Evolutionary conservation across 1,140 invertebrate species (phyloP).

Genomic region (Amyelois transitella): DNA sequence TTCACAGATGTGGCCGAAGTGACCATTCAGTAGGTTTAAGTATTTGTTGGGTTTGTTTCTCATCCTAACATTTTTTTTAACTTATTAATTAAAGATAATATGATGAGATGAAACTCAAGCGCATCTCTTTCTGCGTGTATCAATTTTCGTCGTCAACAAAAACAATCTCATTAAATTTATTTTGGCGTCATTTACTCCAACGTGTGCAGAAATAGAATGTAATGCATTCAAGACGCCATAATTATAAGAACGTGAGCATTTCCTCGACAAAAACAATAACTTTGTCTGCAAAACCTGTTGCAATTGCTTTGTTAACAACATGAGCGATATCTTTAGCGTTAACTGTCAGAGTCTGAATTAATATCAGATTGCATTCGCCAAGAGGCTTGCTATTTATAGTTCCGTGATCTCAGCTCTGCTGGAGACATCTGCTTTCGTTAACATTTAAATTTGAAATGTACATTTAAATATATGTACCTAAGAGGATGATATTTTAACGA

Average conservation of each 20-base stretch:
- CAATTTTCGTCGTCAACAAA: too few relatives aligned
- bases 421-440: background rate
- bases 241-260: background rate
- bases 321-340: background rate
- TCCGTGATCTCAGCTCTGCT: background rate
- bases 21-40: too few relatives aligned
- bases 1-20: too few relatives aligned
- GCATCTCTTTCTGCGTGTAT: too few relatives aligned
- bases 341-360: background rate
- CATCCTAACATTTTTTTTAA: too few relatives aligned
- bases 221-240: background rate
- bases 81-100: too few relatives aligned
- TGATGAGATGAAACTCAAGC: too few relatives aligned
- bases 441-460: background rate
- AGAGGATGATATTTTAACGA: background rate
- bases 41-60: too few relatives aligned
- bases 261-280: background rate
- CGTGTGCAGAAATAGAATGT: background rate
- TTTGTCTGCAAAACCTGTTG: background rate
- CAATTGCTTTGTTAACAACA: background rate
- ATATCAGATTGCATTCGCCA: background rate
- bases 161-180: background rate
- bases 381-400: background rate
- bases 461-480: background rate
- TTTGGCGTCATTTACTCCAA: background rate